Base-by-base conservation (phyloP, 2,888 invertebrate genomes). In the Corythucha ciliata region DNA sequence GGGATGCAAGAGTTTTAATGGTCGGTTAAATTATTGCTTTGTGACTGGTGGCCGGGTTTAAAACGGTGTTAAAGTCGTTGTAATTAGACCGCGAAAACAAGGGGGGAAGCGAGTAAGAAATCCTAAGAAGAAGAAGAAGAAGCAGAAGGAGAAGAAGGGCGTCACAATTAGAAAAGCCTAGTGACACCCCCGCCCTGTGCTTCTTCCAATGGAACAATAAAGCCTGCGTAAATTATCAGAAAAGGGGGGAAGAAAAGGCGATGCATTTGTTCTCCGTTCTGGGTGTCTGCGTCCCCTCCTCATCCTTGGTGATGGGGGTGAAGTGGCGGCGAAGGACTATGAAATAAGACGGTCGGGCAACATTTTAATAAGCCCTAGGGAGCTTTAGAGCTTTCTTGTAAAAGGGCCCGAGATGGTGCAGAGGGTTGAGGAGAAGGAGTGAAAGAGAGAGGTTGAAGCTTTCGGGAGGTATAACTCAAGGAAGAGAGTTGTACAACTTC, bases 291-390 rank as follows among this genome's bases (percentile, higher is more conserved):
- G n/a, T n/a, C n/a, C n/a, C n/a, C n/a, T n/a, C n/a, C n/a, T n/a
- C n/a, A n/a, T n/a, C n/a, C n/a, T n/a, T n/a, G n/a, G n/a, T n/a
- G n/a, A n/a, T n/a, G n/a, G n/a, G n/a, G n/a, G n/a, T n/a, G n/a
- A n/a, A n/a, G n/a, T n/a, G n/a, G n/a, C n/a, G n/a, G n/a, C n/a
- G n/a, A n/a, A n/a, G n/a, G 22, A 18, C 40, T 39, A 39, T 39
- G 40, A 39, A 39, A 39, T 39, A 39, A 39, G 40, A 39, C 40
- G 40, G 40, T 39, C 33, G 33, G 18, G 40, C 40, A 39, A 39
- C 40, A 39, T 39, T 39, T 39, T 39, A 39, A 39, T 39, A 39
- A 39, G 40, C 40, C 40, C 33, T 16, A 33, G 33, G 33, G 33
- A 33, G 33, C 33, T 33, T 33, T 33, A 33, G 33, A 33, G 33